Evolutionary conservation across 1,140 invertebrate species (phyloP).

Genomic region (Proctacanthus coquilletti): DNA sequence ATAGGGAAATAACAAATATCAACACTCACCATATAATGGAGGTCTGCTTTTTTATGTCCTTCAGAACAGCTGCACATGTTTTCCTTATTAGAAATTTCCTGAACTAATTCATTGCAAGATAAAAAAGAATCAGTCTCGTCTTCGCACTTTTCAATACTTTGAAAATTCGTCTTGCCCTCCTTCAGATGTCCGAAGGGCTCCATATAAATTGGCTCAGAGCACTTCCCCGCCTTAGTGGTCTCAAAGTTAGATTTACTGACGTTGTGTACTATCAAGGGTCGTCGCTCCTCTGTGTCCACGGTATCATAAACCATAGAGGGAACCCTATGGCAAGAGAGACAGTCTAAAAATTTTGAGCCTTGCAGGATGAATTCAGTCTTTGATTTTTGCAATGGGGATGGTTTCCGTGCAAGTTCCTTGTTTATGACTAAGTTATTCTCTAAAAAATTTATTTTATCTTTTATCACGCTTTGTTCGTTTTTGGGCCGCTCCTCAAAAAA

Average conservation of each 20-base stretch:
- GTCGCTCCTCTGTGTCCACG: background rate
- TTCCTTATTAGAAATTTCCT: too few relatives aligned
- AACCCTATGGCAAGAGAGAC: conserved; percentile 2
- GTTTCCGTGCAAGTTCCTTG: background rate
- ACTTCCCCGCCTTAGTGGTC: too few relatives aligned
- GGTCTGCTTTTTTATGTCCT: background rate
- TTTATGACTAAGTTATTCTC: background rate
- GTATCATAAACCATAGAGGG: conserved; percentile 1
- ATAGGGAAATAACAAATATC: too few relatives aligned
- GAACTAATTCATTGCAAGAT: too few relatives aligned
- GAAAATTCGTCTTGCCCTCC: background rate
- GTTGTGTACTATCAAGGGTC: background rate
- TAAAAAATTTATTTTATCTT: conserved; percentile 1
- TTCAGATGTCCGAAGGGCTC: conserved; percentile 9
- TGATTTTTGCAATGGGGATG: background rate
- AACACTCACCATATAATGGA: background rate
- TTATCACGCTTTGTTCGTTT: background rate
- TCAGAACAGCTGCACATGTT: background rate
- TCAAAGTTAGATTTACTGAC: too few relatives aligned
- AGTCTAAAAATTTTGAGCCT: background rate
- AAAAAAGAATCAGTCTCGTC: too few relatives aligned
- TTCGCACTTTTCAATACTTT: too few relatives aligned
- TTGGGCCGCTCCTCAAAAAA: background rate
- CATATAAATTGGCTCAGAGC: conserved; percentile 7
- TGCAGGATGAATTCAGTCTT: conserved; percentile 3